Conservation (phyloP, 2,888 invertebrate genomes). For the Tanytarsus gracilentus region DNA sequence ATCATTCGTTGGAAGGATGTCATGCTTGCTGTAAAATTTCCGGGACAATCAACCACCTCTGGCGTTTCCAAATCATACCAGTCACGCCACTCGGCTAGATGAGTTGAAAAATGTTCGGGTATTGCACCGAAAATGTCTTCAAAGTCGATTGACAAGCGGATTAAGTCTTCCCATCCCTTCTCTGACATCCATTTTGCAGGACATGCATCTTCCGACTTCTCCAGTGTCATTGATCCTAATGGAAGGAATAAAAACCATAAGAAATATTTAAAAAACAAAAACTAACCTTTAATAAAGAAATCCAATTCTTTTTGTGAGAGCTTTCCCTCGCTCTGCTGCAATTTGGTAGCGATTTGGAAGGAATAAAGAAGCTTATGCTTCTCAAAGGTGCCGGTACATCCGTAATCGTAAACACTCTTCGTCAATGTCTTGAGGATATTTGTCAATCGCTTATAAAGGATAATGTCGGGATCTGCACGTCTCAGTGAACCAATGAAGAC, state of each 20-base stretch:
- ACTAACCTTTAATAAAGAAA: slow-evolving; percentile 90
- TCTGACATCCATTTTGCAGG: slow-evolving; percentile 65
- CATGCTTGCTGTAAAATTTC: slow-evolving; percentile 56
- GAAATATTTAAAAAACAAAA: no score
- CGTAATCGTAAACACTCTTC: slow-evolving; percentile 82
- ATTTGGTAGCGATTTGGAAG: slow-evolving; percentile 78
- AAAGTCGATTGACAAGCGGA: slow-evolving; percentile 63
- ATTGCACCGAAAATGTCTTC: slow-evolving; percentile 55
- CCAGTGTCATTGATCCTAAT: slow-evolving; percentile 67
- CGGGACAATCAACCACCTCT: slow-evolving; percentile 62
- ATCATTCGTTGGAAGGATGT: slow-evolving; percentile 62
- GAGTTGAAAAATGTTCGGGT: slow-evolving; percentile 52
- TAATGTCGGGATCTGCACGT: slow-evolving; percentile 73
- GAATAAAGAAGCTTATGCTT: slow-evolving; percentile 83
- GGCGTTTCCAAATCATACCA: slow-evolving; percentile 83
- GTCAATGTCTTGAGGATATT: slow-evolving; percentile 81
- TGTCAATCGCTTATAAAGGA: slow-evolving; percentile 59
- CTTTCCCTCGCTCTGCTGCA: slow-evolving; percentile 59
- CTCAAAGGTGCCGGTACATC: slow-evolving; percentile 87
- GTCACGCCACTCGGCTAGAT: slow-evolving; percentile 55
- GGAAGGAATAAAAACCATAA: no score
- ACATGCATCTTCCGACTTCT: slow-evolving; percentile 56
- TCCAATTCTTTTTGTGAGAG: slow-evolving; percentile 66
- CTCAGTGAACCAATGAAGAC: slow-evolving; percentile 73
- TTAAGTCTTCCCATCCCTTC: slow-evolving; percentile 74